Percentiles rank a stretch among this genome's conserved stretches.
These are phyloP conservation scores for Xestia rhomboidea DNA, from an alignment of 2,888 invertebrate genomes.

Conservation along the genomic window DNA sequence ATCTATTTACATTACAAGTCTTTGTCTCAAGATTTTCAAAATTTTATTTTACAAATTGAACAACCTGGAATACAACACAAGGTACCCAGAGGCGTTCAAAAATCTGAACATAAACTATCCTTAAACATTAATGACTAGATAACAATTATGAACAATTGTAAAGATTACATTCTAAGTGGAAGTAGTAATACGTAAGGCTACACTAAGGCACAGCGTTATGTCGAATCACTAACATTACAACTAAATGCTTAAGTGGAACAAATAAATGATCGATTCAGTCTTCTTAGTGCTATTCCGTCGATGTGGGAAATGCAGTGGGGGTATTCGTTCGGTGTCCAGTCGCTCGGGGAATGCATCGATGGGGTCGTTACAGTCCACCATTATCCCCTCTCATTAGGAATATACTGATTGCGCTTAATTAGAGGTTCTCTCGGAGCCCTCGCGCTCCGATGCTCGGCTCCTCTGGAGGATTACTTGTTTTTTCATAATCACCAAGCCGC, in stretches of 20 bases:
- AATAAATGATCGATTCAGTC: constrained; percentile 87
- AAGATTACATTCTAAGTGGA: constrained; percentile 78
- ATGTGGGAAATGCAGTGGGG: constrained; percentile 85
- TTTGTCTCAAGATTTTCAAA: constrained; percentile 82
- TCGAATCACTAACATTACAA: constrained; percentile 81
- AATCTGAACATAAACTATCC: constrained; percentile 71
- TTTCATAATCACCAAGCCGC: constrained; percentile 89
- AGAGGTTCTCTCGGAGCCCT: constrained; percentile 86
- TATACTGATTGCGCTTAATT: constrained; percentile 91
- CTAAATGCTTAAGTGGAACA: constrained; percentile 87
- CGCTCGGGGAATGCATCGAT: constrained; percentile 88
- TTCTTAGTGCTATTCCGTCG: constrained; percentile 84
- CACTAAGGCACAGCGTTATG: constrained; percentile 88
- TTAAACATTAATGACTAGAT: constrained; percentile 88
- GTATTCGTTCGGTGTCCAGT: constrained; percentile 83
- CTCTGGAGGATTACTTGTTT: constrained; percentile 87
- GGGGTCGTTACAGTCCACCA: constrained; percentile 88
- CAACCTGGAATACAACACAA: constrained; percentile 28
- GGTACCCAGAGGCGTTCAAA: constrained; percentile 40
- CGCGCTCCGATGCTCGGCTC: constrained; percentile 84
- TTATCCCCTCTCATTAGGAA: constrained; percentile 90
- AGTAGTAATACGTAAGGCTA: constrained; percentile 81
- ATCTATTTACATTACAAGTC: constrained; percentile 85
- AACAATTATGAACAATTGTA: constrained; percentile 82
- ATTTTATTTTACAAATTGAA: constrained; percentile 59